Conservation (phyloP, 1,140 invertebrate species). For the Chironomus tepperi region DNA sequence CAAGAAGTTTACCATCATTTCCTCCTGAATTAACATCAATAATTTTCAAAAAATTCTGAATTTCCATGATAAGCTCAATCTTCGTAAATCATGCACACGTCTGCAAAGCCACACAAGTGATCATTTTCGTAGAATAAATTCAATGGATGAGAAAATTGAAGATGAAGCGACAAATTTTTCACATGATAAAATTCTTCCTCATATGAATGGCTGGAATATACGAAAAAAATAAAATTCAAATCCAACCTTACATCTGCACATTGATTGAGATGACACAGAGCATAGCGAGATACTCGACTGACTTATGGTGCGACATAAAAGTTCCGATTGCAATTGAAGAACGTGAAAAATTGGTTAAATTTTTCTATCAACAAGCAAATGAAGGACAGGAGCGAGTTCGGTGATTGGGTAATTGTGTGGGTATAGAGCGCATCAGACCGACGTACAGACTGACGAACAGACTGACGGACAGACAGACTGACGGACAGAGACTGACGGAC, state of each 20-base stretch:
- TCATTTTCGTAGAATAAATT: background rate
- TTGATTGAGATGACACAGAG: background rate
- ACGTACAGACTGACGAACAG: too few species aligned
- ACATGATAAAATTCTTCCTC: background rate
- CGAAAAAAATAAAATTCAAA: background rate
- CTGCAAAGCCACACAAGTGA: background rate
- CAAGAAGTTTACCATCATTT: background rate
- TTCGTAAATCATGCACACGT: background rate
- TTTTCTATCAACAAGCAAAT: background rate
- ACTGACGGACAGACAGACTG: too few species aligned
- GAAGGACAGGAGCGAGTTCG: background rate
- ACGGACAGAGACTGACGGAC: too few species aligned
- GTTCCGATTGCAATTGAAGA: conserved; percentile 12
- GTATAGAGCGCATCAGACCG: too few species aligned
- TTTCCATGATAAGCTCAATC: background rate
- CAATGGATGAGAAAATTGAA: conserved; percentile 1
- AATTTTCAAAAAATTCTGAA: background rate
- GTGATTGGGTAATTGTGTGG: too few species aligned
- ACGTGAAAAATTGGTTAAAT: background rate
- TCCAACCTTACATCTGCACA: background rate
- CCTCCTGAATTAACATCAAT: conserved; percentile 1
- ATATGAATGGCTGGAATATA: background rate
- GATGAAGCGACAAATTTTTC: background rate
- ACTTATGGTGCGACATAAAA: background rate
- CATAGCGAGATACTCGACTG: background rate